Conservation (phyloP, 2,797 vertebrate species). For the Bradypodion ventrale region DNA sequence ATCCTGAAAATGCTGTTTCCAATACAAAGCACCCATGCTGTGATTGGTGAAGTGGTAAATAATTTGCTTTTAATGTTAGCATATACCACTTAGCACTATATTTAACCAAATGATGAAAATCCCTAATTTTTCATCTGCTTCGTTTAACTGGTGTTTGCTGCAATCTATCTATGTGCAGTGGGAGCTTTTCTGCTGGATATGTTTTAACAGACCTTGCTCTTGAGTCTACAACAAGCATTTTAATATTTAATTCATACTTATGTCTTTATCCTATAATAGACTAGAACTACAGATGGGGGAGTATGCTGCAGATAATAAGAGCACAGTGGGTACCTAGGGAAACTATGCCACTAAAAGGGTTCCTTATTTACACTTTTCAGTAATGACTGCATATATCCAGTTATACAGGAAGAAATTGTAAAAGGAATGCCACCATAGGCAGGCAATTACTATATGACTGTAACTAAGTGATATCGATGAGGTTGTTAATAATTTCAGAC, state of each 20-base stretch:
- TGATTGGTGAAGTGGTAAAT: conserved; percentile 80
- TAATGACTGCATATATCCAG: conserved; percentile 69
- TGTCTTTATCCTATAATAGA: conserved; percentile 72
- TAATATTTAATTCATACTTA: conserved; percentile 77
- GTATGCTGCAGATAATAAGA: conserved; percentile 70
- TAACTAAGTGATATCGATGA: conserved; percentile 48
- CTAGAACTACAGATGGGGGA: conserved; percentile 72
- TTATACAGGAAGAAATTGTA: conserved; percentile 65
- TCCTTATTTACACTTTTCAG: conserved; percentile 75
- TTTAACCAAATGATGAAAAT: conserved; percentile 79
- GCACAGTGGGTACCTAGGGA: conserved; percentile 72
- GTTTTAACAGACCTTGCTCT: conserved; percentile 69
- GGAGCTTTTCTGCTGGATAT: conserved; percentile 55
- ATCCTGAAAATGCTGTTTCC: conserved; percentile 68
- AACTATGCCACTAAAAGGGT: conserved; percentile 69
- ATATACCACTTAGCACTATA: conserved; percentile 76
- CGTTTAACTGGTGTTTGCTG: conserved; percentile 69
- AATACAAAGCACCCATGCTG: conserved; percentile 73
- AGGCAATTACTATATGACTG: conserved; percentile 54
- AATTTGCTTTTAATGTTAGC: conserved; percentile 81
- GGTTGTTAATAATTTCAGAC: conserved; percentile 39
- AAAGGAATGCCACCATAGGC: conserved; percentile 58
- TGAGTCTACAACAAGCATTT: conserved; percentile 72
- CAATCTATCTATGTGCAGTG: conserved; percentile 72
- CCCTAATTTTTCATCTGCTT: conserved; percentile 78